A percentile compares a stretch with the other conserved stretches of the same genome.
phyloP scores from a whole-genome alignment of 2,888 invertebrate genomes.

The Ichneumoninae sp. region DNA sequence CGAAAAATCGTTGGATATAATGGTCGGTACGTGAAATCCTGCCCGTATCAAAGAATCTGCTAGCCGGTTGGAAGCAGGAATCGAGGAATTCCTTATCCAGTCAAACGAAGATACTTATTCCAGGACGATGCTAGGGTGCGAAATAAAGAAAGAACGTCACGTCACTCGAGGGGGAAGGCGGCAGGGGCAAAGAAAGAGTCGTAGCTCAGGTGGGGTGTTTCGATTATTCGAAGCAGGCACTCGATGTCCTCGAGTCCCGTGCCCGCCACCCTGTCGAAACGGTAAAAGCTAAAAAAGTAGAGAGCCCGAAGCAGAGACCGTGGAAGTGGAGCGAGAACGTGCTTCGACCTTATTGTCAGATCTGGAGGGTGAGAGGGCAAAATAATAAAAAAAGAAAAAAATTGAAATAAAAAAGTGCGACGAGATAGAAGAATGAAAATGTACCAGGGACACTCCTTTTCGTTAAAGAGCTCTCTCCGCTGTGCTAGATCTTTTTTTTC shows the following conservation, averaged over 20 bases:
- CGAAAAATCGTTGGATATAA: not conserved
- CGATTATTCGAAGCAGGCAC: conserved; percentile 67
- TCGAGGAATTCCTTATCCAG: conserved; percentile 28
- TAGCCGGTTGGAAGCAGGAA: not conserved
- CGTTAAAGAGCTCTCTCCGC: conserved; percentile 68
- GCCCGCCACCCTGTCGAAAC: conserved; percentile 46
- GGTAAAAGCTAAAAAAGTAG: conserved; percentile 46
- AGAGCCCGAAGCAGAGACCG: conserved; percentile 39
- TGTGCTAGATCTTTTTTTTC: conserved; percentile 44
- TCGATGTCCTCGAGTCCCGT: conserved; percentile 47
- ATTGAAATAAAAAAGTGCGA: conserved; percentile 27
- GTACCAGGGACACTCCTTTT: conserved; percentile 61
- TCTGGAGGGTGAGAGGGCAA: conserved; percentile 33
- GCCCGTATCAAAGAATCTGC: not conserved
- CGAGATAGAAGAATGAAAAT: conserved; percentile 50
- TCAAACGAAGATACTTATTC: conserved; percentile 46
- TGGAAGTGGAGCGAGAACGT: conserved; percentile 52
- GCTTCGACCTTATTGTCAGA: conserved; percentile 58
- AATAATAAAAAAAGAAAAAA: conserved; percentile 28
- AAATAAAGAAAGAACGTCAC: conserved; percentile 51
- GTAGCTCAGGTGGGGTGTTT: conserved; percentile 60
- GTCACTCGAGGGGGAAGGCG: conserved; percentile 25
- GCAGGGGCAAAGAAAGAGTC: conserved; percentile 41
- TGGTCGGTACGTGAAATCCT: not conserved
- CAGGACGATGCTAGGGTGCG: not conserved